These are phyloP conservation scores for Pemphredon lugubris DNA, from an alignment of 2,888 invertebrate species.

Conservation along the genomic window DNA sequence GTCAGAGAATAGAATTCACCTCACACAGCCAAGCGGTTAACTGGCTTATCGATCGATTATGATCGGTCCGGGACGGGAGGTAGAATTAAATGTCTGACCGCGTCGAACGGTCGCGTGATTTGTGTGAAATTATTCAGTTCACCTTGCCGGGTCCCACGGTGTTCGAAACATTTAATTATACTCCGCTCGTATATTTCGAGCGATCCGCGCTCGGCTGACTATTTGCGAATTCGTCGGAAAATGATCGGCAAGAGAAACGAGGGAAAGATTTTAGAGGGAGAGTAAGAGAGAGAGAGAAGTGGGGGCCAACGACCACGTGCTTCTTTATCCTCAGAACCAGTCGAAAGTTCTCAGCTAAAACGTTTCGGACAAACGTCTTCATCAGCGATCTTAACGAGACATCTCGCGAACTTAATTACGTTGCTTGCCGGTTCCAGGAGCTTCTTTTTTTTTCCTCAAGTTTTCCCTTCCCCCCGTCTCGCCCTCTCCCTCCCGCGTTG, in stretches of 20 bases:
- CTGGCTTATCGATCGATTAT: slow-evolving; percentile 7
- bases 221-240: slow-evolving; percentile 43
- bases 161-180: slow-evolving; percentile 52
- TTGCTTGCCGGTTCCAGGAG: slow-evolving; percentile 37
- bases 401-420: slow-evolving; percentile 64
- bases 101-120: slow-evolving; percentile 51
- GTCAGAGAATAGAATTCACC: no score
- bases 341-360: slow-evolving; percentile 52
- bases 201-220: slow-evolving; percentile 14
- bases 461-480: slow-evolving; percentile 2
- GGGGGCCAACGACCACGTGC: background rate
- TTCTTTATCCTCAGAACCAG: slow-evolving; percentile 30
- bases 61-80: slow-evolving; percentile 19
- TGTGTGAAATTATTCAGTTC: slow-evolving; percentile 48
- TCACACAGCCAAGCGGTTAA: no score
- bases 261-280: no score
- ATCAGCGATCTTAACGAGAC: slow-evolving; percentile 67
- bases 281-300: no score
- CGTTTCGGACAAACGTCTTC: slow-evolving; percentile 64
- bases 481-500: background rate
- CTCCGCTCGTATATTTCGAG: slow-evolving; percentile 50
- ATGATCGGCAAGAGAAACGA: no score
- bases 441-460: slow-evolving; percentile 30
- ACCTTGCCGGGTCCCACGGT: slow-evolving; percentile 35
- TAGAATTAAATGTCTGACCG: slow-evolving; percentile 30